A percentile compares a stretch with the other conserved stretches of the same genome.
Conservation (phyloP, 2,888 invertebrate genomes). For the Mimas tiliae region DNA sequence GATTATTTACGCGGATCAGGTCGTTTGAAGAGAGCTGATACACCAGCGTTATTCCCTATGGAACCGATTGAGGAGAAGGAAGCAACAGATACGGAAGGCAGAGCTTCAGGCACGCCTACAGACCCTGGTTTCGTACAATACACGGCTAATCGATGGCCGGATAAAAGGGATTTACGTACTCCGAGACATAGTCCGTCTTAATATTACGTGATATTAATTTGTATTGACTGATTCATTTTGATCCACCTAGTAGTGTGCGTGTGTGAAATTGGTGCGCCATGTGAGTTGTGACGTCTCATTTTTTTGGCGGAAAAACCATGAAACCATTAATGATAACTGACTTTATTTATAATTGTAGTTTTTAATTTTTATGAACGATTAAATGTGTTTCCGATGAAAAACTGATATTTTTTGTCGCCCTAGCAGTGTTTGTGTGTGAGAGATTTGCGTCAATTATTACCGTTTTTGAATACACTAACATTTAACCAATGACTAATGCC, state of each 20-base stretch:
- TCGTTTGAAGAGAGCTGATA: slow-evolving; percentile 65
- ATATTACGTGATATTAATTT: slow-evolving; percentile 21
- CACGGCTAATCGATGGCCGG: slow-evolving; percentile 88
- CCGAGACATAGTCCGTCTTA: slow-evolving; percentile 83
- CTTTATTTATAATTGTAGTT: slow-evolving; percentile 19
- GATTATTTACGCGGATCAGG: slow-evolving; percentile 74
- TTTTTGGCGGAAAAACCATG: slow-evolving; percentile 20
- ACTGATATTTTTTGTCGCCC: not conserved
- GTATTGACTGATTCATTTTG: slow-evolving; percentile 41
- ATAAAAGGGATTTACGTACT: slow-evolving; percentile 81
- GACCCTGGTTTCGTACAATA: slow-evolving; percentile 91
- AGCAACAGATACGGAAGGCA: slow-evolving; percentile 63
- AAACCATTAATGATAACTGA: slow-evolving; percentile 30
- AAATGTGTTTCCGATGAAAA: slow-evolving; percentile 1
- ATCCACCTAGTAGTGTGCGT: slow-evolving; percentile 52
- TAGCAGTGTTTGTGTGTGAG: not conserved
- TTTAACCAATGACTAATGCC: slow-evolving; percentile 40
- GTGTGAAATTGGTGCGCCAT: slow-evolving; percentile 33
- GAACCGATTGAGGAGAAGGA: slow-evolving; percentile 80
- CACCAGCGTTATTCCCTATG: slow-evolving; percentile 80
- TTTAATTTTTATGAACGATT: slow-evolving; percentile 1
- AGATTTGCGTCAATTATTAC: slow-evolving; percentile 34
- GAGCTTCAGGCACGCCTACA: slow-evolving; percentile 87
- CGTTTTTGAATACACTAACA: slow-evolving; percentile 48
- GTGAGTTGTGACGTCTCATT: not conserved